Evolutionary conservation across 2,797 vertebrate species (phyloP).

Genomic region (Rhadinocentrus ornatus): DNA sequence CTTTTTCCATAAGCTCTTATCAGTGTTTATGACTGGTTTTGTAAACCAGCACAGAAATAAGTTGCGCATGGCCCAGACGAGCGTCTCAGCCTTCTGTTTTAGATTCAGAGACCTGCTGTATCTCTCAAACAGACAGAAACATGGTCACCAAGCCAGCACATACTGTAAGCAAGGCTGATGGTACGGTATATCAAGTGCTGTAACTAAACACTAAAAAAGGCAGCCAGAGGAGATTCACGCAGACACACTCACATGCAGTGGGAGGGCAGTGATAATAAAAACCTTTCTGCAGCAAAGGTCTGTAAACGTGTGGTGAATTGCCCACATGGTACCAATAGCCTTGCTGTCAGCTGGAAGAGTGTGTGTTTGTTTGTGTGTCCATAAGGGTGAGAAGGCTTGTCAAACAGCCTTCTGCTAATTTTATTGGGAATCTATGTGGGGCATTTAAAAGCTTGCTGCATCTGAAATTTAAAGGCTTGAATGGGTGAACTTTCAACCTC

Average conservation of each 20-base stretch:
- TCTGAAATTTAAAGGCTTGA: constrained; percentile 14
- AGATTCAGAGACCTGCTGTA: constrained; percentile 52
- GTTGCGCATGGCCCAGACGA: constrained; percentile 38
- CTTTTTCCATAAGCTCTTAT: constrained; percentile 68
- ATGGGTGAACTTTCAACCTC: constrained; percentile 5
- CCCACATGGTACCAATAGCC: constrained; percentile 31
- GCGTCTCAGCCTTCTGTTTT: constrained; percentile 48
- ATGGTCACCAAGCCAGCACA: constrained; percentile 30
- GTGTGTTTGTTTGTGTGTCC: not conserved
- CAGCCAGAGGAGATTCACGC: constrained; percentile 14
- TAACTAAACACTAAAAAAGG: constrained; percentile 47
- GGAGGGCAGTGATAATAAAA: constrained; percentile 32
- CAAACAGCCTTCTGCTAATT: constrained; percentile 1
- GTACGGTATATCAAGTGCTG: constrained; percentile 51
- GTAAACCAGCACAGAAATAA: constrained; percentile 70
- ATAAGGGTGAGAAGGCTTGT: constrained; percentile 5
- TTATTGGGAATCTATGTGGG: constrained; percentile 3
- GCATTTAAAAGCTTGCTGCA: constrained; percentile 15
- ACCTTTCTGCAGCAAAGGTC: constrained; percentile 22
- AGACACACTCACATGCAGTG: not conserved
- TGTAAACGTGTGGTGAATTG: constrained; percentile 40
- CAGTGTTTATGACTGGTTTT: constrained; percentile 76
- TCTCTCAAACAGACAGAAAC: constrained; percentile 63
- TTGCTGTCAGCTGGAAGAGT: constrained; percentile 1
- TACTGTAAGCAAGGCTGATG: constrained; percentile 59